These are phyloP conservation scores for Pangasius sanitwongsei DNA, from an alignment of 2,797 vertebrate genomes.

Conservation along the genomic window DNA sequence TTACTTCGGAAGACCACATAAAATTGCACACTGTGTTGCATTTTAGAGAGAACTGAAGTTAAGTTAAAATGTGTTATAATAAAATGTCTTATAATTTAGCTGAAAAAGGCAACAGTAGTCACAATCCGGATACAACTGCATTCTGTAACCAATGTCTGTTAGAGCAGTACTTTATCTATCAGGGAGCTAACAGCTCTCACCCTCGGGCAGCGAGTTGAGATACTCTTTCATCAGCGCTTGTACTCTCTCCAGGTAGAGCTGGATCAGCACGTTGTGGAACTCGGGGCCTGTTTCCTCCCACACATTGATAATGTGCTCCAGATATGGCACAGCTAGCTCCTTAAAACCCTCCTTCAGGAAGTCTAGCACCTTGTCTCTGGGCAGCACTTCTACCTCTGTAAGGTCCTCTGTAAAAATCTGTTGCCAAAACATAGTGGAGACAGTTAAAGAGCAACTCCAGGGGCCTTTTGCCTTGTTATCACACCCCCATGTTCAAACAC, in stretches of 20 bases:
- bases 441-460: background rate
- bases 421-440: background rate
- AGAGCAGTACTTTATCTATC: background rate
- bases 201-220: conserved; percentile 85
- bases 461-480: background rate
- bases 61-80: background rate
- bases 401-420: conserved; percentile 99
- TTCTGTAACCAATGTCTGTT: background rate
- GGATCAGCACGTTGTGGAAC: conserved; percentile 95
- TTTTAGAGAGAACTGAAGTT: background rate
- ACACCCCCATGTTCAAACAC: background rate
- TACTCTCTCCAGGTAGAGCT: conserved; percentile 94
- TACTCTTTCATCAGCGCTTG: conserved; percentile 96
- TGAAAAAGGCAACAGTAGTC: background rate
- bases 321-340: conserved; percentile 89
- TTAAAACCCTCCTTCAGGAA: conserved; percentile 94
- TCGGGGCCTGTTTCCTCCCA: conserved; percentile 89
- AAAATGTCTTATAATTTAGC: background rate
- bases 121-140: background rate
- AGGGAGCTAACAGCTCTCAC: conserved; percentile 64
- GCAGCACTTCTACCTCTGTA: conserved; percentile 92
- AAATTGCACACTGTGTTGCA: background rate
- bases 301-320: conserved; percentile 91
- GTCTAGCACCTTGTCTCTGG: conserved; percentile 85
- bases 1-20: background rate